Evolutionary conservation across 2,113 vertebrate genomes (phyloP).

Genomic region (Nothocercus nigrocapillus): DNA sequence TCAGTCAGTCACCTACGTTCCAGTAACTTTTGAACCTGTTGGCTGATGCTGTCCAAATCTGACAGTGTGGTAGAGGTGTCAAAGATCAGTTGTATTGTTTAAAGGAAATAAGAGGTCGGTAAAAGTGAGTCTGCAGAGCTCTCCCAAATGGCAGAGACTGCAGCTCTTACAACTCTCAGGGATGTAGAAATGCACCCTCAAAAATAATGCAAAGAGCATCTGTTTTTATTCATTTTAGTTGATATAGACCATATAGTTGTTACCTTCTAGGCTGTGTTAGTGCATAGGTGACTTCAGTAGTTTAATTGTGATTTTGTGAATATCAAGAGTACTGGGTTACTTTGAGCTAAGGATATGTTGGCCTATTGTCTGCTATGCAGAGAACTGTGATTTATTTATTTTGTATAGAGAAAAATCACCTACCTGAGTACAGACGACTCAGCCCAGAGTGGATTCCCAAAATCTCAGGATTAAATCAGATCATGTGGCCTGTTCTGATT

Average conservation of each 20-base stretch:
- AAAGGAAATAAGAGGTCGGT: neutral
- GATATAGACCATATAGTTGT: neutral
- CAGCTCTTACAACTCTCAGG: neutral
- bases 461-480: neutral
- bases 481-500: neutral
- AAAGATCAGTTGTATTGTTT: neutral
- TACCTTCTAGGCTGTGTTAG: neutral
- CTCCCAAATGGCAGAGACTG: fast-evolving
- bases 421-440: neutral
- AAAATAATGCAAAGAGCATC: fast-evolving
- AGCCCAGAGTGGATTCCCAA: neutral
- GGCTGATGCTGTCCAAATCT: neutral
- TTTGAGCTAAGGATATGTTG: neutral
- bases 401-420: neutral
- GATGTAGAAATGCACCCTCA: neutral
- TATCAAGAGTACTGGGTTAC: fast-evolving
- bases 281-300: neutral
- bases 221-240: neutral
- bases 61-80: neutral
- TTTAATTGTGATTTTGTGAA: neutral
- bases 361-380: neutral
- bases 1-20: neutral
- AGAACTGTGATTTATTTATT: neutral
- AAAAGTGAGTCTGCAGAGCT: neutral
- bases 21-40: neutral